Base-by-base conservation (phyloP, 2,113 vertebrate species). In the Danionella cerebrum region DNA sequence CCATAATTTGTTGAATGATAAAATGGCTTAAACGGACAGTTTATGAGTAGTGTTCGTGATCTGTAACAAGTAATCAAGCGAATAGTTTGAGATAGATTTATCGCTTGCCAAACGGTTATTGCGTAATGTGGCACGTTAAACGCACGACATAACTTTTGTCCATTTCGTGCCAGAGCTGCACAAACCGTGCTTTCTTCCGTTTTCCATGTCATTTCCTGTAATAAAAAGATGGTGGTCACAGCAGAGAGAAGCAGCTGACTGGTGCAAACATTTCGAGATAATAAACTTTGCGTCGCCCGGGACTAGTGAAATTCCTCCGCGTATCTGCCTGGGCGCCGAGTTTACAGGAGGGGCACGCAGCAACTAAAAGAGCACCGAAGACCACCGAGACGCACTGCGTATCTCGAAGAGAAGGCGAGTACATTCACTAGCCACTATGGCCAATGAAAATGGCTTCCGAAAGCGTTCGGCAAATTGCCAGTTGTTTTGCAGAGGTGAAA, bases 201-300 rank as follows among this genome's bases (percentile, higher is more conserved):
- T 86, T 84, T 90, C 86, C 85, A 94, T 92, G 92, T 95, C 93
- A 95, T 91, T 94, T 95, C 93, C 93, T 93, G 92, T 93, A 87
- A 86, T 92, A 89, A 92, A 90, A 94, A 94, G 84, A 94, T 95
- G 93, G 93, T 92, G 91, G 91, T 89, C 92, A 89, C 85, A 87
- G 91, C 89, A 86, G 84, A 84, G 80, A 81, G 88, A 87, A 90
- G 89, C 89, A 84, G 89, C 88, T 87, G 88, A 87, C 80, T 85
- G 71, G 45, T 68, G 76, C 76, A 69, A 66, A 75, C 64, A 71
- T 76, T 78, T 76, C 52, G 51, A 62, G 68, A 70, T 48, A 54
- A 72, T 83, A 84, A 89, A 91, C 85, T 89, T 87, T 80, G 81
- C 80, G 74, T 81, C 83, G 79, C 82, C 82, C 75, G 75, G 84